phyloP scores from a whole-genome alignment of 2,113 vertebrate species.

The Propithecus coquereli region DNA sequence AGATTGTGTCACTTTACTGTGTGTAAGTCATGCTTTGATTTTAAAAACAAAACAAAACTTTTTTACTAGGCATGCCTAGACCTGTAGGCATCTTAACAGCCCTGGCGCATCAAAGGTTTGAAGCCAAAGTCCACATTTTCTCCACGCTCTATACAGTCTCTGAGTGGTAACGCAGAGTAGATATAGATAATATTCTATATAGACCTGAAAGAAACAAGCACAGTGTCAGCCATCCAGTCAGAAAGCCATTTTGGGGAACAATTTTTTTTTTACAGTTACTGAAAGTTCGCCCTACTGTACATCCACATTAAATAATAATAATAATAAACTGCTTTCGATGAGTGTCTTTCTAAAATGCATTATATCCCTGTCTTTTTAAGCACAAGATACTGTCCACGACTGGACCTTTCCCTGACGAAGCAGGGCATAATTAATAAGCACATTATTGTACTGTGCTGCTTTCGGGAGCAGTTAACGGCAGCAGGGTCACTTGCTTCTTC shows the following conservation, averaged over 20 bases:
- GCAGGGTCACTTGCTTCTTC: neutral
- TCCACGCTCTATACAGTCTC: neutral
- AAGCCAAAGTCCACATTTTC: neutral
- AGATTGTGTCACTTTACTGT: neutral
- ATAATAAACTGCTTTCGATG: neutral
- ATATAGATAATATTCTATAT: rapidly evolving
- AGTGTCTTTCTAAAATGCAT: neutral
- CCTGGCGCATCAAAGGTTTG: neutral
- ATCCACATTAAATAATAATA: neutral
- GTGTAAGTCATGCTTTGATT: neutral
- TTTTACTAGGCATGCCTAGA: neutral
- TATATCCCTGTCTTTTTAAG: neutral
- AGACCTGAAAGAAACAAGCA: neutral
- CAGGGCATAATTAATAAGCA: neutral
- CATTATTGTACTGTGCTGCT: neutral
- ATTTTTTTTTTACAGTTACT: neutral
- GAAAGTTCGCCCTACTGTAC: neutral
- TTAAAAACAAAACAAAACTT: neutral
- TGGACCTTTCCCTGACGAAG: neutral
- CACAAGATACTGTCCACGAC: neutral
- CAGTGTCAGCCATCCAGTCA: neutral
- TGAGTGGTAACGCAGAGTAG: neutral
- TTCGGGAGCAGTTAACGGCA: neutral
- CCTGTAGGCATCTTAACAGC: neutral
- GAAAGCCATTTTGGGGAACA: neutral